Percentiles rank a stretch among this genome's conserved stretches.
phyloP scores from a whole-genome alignment of 2,797 vertebrate genomes.

The Triplophysa bombifrons region DNA sequence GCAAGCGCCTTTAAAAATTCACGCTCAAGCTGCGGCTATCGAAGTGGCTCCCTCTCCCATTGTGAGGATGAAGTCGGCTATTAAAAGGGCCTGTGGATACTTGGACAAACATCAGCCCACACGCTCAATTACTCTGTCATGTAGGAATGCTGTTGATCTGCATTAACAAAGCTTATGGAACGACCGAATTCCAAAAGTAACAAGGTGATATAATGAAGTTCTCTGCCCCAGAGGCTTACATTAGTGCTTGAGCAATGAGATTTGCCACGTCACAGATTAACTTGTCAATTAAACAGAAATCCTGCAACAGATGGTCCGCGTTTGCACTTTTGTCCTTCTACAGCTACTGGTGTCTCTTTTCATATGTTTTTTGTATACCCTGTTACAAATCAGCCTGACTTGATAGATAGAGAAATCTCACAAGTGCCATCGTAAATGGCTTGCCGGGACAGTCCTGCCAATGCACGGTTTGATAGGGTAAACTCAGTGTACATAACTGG shows the following conservation, averaged over 20 bases:
- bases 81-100: slow-evolving; percentile 41
- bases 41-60: slow-evolving; percentile 25
- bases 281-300: slow-evolving; percentile 57
- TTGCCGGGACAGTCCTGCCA: slow-evolving; percentile 52
- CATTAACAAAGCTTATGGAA: slow-evolving; percentile 46
- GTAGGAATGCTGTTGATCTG: slow-evolving; percentile 51
- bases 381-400: slow-evolving; percentile 11
- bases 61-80: slow-evolving; percentile 39
- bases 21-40: slow-evolving; percentile 9
- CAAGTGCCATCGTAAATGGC: slow-evolving; percentile 44
- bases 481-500: slow-evolving; percentile 59
- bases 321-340: slow-evolving; percentile 49
- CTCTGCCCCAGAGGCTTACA: slow-evolving; percentile 43
- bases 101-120: slow-evolving; percentile 47
- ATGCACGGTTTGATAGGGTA: slow-evolving; percentile 44
- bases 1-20: background rate
- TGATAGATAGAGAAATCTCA: slow-evolving; percentile 7
- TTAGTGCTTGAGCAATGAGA: slow-evolving; percentile 49
- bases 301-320: slow-evolving; percentile 58
- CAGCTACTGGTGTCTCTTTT: slow-evolving; percentile 46
- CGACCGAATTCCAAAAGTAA: slow-evolving; percentile 50
- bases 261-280: slow-evolving; percentile 48
- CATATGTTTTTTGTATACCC: background rate
- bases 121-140: slow-evolving; percentile 50
- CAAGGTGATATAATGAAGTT: slow-evolving; percentile 51